Evolutionary conservation across 2,113 vertebrate species (phyloP), one percentile per base, ranked within the genome.

Genomic region (Pachyramphus minor): DNA sequence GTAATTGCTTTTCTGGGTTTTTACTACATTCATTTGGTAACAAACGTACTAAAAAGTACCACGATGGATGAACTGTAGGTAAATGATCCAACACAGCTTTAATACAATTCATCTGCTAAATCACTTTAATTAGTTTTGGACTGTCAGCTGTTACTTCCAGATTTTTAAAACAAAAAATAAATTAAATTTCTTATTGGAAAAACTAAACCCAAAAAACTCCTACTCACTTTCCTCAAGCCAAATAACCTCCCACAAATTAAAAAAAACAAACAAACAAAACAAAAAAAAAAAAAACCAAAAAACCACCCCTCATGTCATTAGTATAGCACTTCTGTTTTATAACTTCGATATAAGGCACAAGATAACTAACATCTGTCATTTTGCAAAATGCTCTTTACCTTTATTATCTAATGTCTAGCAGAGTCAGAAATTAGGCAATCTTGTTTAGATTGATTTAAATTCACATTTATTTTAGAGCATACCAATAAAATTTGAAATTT

Each of bases 371-470:
- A 93, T 50, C 21, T 89, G 72, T 75, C 28, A 72, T 73, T 66
- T 53, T 89, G 28, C 73, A 89, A 87, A 94, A 44, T 64, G 30
- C 6, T 52, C 31, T 77, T 58, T 82, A 71, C 75, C 62, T 95
- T 82, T 85, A 35, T 63, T 83, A 27, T 69, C 30, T 33, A 85
- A 79, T 42, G 52, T 44, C 18, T 89, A 79, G 14, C 53, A 81
- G 49, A 85, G 35, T 49, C 59, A 81, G 15, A 86, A 28, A 31
- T 4, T 39, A 37, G 90, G 7, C 11, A 76, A 13, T 55, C 72
- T 90, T 77, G 31, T 93, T 96, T 50, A 84, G 49, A 59, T 21
- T 91, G 86, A 92, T 95, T 95, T 91, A 93, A 95, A 85, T 58
- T 91, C 58, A 67, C 20, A 59, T 89, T 73, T 88, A 41, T 85